These are phyloP conservation scores for Mongoloraphidia duomilia DNA, from an alignment of 2,888 invertebrate genomes.

Conservation along the genomic window DNA sequence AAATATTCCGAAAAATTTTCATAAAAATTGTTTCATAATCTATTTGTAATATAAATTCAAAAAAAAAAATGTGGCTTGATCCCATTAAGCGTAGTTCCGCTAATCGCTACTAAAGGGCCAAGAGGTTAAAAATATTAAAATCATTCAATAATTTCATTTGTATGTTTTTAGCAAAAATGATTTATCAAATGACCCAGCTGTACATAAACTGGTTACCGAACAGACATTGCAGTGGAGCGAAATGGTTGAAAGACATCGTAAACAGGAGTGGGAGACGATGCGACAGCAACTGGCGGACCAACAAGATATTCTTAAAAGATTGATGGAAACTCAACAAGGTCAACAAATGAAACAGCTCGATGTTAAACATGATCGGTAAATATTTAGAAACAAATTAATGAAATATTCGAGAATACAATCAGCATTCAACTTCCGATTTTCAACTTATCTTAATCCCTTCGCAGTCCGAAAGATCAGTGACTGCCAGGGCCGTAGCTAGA, in stretches of 20 bases:
- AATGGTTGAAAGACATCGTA: slow-evolving; percentile 69
- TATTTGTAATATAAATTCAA: too few species aligned
- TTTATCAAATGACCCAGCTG: slow-evolving; percentile 58
- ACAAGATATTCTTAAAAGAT: slow-evolving; percentile 47
- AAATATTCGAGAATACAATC: too few species aligned
- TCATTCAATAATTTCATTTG: background rate
- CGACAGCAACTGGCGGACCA: slow-evolving; percentile 75
- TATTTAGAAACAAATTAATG: background rate
- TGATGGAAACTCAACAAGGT: slow-evolving; percentile 72
- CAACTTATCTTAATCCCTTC: background rate
- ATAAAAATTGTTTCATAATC: too few species aligned
- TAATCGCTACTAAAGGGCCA: too few species aligned
- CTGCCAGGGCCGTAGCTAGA: too few species aligned
- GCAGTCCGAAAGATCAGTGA: too few species aligned
- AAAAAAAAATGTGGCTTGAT: too few species aligned
- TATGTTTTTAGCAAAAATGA: slow-evolving; percentile 55
- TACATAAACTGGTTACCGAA: slow-evolving; percentile 73
- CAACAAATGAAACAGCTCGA: slow-evolving; percentile 81
- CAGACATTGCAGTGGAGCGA: slow-evolving; percentile 93
- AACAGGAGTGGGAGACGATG: slow-evolving; percentile 71
- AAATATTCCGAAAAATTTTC: too few species aligned
- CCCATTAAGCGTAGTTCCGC: too few species aligned
- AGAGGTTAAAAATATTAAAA: too few species aligned
- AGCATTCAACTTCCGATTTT: background rate
- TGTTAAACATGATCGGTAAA: slow-evolving; percentile 68